Evolutionary conservation across 1,140 invertebrate species (phyloP).

Genomic region (Trachymyrmex septentrionalis): DNA sequence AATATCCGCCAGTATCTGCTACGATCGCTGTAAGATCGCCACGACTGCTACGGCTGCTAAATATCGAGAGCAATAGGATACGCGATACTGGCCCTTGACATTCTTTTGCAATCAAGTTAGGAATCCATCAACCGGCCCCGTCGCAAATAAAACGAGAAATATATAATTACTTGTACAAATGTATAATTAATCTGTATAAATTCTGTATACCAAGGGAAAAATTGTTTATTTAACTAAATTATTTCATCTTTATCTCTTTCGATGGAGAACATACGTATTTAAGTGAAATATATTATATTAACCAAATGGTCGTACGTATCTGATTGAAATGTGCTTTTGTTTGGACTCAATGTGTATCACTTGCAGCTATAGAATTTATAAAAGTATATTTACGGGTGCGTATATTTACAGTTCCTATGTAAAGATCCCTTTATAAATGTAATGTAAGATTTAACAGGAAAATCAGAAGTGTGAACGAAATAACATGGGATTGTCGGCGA

Average conservation of each 20-base stretch:
- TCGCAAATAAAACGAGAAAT: background rate
- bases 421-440: background rate
- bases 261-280: no score
- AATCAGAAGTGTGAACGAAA: constrained; percentile 25
- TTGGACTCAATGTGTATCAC: constrained; percentile 22
- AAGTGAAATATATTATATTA: no score
- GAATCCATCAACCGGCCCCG: background rate
- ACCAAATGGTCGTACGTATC: background rate
- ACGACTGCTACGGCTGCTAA: constrained; percentile 54
- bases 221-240: no score
- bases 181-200: background rate
- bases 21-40: constrained; percentile 59
- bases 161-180: background rate
- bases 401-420: constrained; percentile 15
- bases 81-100: constrained; percentile 65
- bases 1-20: constrained; percentile 54
- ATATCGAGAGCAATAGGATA: constrained; percentile 72
- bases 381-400: no score
- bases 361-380: background rate
- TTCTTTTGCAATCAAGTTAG: constrained; percentile 53
- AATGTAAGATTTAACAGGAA: constrained; percentile 35
- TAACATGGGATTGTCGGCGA: constrained; percentile 2
- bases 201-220: background rate
- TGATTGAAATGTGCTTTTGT: constrained; percentile 8
- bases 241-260: no score